These are phyloP conservation scores for Arizona elegans DNA, from an alignment of 2,113 vertebrate genomes.

Conservation along the genomic window DNA sequence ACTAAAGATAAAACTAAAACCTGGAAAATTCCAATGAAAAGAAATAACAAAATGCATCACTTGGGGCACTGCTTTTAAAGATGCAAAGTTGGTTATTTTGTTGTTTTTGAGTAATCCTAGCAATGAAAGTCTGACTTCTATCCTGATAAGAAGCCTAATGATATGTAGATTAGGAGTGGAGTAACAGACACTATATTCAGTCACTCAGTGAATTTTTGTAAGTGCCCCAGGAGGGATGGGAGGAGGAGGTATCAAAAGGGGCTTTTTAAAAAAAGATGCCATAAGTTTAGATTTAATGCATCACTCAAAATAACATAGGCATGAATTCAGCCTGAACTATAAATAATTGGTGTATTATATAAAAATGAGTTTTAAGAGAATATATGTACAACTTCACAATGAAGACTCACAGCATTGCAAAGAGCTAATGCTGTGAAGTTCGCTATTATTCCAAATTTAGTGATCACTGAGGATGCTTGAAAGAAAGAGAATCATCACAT, in stretches of 20 bases:
- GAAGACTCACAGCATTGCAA: not conserved
- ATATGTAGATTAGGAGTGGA: too few relatives aligned
- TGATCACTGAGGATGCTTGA: not conserved
- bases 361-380: not conserved
- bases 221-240: not conserved
- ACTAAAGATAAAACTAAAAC: not conserved
- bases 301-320: not conserved
- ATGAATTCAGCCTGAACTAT: not conserved
- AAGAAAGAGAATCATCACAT: not conserved
- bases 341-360: not conserved
- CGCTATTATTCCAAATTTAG: not conserved
- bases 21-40: not conserved
- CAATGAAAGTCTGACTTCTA: not conserved
- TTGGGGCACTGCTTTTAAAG: not conserved
- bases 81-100: not conserved
- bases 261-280: not conserved
- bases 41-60: not conserved
- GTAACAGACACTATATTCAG: not conserved
- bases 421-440: not conserved
- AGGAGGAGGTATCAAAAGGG: not conserved
- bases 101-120: not conserved
- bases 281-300: not conserved
- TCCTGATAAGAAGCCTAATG: not conserved
- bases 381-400: not conserved
- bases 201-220: not conserved